phyloP scores from a whole-genome alignment of 92 coral and sea anemone species.

The Anthopleura xanthogrammica region DNA sequence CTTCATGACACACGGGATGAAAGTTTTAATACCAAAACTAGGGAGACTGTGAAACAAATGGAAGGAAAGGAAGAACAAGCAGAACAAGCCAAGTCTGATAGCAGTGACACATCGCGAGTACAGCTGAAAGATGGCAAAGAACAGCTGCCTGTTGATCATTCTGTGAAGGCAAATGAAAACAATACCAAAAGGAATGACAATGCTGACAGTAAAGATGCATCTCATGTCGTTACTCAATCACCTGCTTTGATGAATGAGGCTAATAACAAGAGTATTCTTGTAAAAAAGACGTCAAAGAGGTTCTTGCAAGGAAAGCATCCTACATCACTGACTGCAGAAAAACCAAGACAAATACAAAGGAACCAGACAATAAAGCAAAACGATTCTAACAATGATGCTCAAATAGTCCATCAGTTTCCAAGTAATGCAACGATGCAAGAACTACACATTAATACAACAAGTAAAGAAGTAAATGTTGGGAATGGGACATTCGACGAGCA shows the following conservation, averaged over 20 bases:
- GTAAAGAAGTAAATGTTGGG: background rate
- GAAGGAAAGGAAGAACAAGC: background rate
- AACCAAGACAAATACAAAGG: background rate
- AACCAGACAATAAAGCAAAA: background rate
- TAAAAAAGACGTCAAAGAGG: too few species aligned
- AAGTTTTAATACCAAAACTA: background rate
- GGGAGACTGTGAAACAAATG: background rate
- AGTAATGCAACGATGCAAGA: background rate
- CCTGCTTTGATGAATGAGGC: background rate
- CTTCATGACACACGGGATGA: background rate
- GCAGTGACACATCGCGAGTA: background rate
- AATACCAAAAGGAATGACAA: background rate
- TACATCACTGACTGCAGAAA: background rate
- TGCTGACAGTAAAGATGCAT: background rate
- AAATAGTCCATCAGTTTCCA: background rate
- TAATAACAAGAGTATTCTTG: background rate
- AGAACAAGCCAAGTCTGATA: background rate
- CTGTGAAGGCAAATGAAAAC: background rate
- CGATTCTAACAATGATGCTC: background rate
- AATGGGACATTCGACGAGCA: background rate
- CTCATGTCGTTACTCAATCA: background rate
- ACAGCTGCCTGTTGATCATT: background rate
- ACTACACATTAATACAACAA: background rate
- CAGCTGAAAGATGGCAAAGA: background rate
- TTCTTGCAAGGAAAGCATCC: background rate